These are phyloP conservation scores for Lasioglossum pauxillum DNA, from an alignment of 2,888 invertebrate species.

Conservation along the genomic window DNA sequence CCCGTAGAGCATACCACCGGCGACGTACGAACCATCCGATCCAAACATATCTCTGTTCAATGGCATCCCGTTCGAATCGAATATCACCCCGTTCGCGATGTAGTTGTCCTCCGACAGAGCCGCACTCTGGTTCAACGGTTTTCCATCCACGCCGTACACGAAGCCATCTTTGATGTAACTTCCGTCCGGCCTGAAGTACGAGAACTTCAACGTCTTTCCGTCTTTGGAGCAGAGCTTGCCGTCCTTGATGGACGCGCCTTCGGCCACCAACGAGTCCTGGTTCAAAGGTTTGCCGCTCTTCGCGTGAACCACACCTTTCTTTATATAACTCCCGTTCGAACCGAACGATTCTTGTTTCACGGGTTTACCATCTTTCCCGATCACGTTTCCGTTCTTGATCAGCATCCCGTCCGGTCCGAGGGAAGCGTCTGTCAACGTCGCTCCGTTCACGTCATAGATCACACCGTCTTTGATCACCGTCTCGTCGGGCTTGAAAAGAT, in stretches of 20 bases:
- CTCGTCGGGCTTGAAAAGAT: conserved; percentile 79
- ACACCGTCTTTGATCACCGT: conserved; percentile 78
- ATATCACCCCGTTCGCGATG: conserved; percentile 80
- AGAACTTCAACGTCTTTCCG: conserved; percentile 78
- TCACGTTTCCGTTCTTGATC: conserved; percentile 77
- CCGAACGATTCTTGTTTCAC: conserved; percentile 80
- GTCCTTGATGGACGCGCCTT: conserved; percentile 79
- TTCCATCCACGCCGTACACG: conserved; percentile 79
- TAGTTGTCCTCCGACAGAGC: conserved; percentile 79
- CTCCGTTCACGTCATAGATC: conserved; percentile 73
- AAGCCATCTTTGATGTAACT: conserved; percentile 81
- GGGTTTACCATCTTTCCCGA: conserved; percentile 79
- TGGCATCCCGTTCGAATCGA: conserved; percentile 75
- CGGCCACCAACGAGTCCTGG: conserved; percentile 81
- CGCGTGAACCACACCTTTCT: conserved; percentile 75
- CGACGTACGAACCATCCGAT: conserved; percentile 81
- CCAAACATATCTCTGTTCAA: conserved; percentile 78
- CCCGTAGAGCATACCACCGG: conserved; percentile 77
- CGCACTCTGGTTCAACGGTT: conserved; percentile 76
- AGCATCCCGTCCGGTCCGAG: conserved; percentile 77
- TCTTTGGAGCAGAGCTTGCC: conserved; percentile 79
- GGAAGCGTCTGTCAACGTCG: conserved; percentile 72
- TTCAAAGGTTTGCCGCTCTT: conserved; percentile 80
- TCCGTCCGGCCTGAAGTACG: conserved; percentile 81
- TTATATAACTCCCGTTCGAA: conserved; percentile 77